Evolutionary conservation across 2,888 invertebrate genomes (phyloP), one percentile per base, ranked within the genome.

Genomic region (Nasonovia ribisnigri): DNA sequence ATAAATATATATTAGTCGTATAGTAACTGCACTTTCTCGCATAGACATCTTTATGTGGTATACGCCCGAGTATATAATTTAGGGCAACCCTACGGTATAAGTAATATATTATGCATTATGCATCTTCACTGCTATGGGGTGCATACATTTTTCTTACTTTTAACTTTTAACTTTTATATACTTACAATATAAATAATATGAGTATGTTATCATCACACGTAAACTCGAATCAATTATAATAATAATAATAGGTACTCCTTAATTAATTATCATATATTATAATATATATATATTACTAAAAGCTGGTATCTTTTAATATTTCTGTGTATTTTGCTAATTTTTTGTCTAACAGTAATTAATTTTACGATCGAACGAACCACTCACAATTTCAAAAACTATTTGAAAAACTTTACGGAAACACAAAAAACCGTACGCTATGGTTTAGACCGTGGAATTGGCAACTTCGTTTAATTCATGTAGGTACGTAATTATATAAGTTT

Each of bases 1-100:
- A 90, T 90, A 90, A 90, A 90, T 90, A 89, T 89, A 60, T n/a
- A 89, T 46, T 60, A 16, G 29, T 54, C 3, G 16, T 46, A 60
- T 60, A 29, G 43, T 60, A 46, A 43, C 89, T 43, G 29, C 60
- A n/a, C 13, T 89, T 89, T 48, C 4, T 24, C 46, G 29, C 60
- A 60, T 20, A 46, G 11, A 60, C 57, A n/a, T 57, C 26, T 89
- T 89, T 43, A 60, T 43, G 57, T 57, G 29, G 13, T 57, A 10
- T 60, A 42, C 29, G 43, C 43, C 29, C 26, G 20, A 20, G 60
- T 60, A 46, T 60, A 60, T 89, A 57, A 77, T 42, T 16, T 60
- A 43, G 29, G 20, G 51, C 20, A 48, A 24, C 48, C 24, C 29
- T 43, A 43, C 43, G 36, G 77, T 36, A 36, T 42, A 36, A 77